These are phyloP conservation scores for Vannuccia rotundouncinata DNA, from an alignment of 2,888 invertebrate genomes.

Conservation along the genomic window DNA sequence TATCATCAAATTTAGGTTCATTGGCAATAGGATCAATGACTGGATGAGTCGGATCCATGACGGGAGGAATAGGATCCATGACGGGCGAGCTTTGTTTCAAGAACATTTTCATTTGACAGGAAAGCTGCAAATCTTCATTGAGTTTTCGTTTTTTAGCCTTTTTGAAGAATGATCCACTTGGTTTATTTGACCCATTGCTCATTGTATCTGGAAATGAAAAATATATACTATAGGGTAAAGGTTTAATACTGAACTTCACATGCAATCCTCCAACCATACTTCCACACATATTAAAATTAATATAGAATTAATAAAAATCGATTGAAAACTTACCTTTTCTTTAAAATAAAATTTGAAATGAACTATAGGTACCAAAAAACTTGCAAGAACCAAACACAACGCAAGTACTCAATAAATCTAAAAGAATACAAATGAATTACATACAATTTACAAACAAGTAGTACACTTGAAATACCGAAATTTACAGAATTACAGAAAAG, in stretches of 20 bases:
- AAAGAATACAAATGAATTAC: not conserved
- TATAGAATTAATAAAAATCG: not conserved
- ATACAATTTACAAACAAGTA: not conserved
- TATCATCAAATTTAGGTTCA: not conserved
- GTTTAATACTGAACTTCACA: not conserved
- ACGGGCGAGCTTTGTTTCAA: not conserved
- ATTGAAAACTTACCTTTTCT: not conserved
- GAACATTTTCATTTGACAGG: not conserved
- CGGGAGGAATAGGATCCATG: not conserved
- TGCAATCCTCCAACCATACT: not conserved
- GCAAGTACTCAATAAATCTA: not conserved
- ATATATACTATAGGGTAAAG: not conserved
- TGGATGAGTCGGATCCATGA: not conserved
- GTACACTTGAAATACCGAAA: not conserved
- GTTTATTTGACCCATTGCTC: not conserved
- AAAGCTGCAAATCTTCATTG: not conserved
- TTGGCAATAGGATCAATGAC: not conserved
- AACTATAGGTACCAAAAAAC: not conserved
- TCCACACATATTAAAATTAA: not conserved
- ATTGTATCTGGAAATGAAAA: not conserved
- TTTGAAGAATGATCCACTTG: not conserved
- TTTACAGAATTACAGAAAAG: not conserved
- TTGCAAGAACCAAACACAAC: not conserved
- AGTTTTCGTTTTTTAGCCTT: not conserved
- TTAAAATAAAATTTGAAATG: not conserved